Evolutionary conservation across 2,888 invertebrate genomes (phyloP).

Genomic region (Ernsta delagoae): DNA sequence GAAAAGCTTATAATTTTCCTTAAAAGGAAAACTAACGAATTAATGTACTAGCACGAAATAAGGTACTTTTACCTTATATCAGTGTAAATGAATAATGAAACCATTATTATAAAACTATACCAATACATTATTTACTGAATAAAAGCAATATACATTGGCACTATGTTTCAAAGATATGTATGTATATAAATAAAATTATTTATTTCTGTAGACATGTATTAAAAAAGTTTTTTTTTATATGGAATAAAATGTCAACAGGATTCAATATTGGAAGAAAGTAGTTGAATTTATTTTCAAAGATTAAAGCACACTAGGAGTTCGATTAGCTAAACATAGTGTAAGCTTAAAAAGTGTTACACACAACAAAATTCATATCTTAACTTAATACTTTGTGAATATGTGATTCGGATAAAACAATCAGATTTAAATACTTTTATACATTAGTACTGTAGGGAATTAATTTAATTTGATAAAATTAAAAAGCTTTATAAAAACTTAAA

Average conservation of each 20-base stretch:
- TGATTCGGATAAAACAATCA: constrained; percentile 14
- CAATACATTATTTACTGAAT: constrained; percentile 3
- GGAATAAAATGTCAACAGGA: constrained; percentile 13
- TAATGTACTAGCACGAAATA: too few relatives aligned
- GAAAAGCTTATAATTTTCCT: too few relatives aligned
- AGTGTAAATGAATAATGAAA: background rate
- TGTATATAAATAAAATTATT: too few relatives aligned
- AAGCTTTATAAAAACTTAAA: constrained; percentile 17
- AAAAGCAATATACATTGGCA: constrained; percentile 17
- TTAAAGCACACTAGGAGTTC: constrained; percentile 14
- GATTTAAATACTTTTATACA: constrained; percentile 34
- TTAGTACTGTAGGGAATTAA: constrained; percentile 14
- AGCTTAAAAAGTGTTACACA: constrained; percentile 20
- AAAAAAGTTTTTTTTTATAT: constrained; percentile 18
- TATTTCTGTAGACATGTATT: background rate
- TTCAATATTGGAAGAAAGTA: constrained; percentile 12
- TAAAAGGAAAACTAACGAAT: too few relatives aligned
- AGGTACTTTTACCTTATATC: too few relatives aligned
- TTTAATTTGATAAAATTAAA: constrained; percentile 1
- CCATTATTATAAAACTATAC: constrained; percentile 13
- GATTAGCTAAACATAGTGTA: constrained; percentile 25
- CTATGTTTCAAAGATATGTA: background rate
- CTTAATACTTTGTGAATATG: constrained; percentile 15
- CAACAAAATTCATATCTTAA: constrained; percentile 19
- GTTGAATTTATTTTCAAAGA: constrained; percentile 8